A percentile compares a stretch with the other conserved stretches of the same genome.
Evolutionary conservation across 2,888 invertebrate genomes (phyloP).

Genomic region (Polymixis flavicincta): DNA sequence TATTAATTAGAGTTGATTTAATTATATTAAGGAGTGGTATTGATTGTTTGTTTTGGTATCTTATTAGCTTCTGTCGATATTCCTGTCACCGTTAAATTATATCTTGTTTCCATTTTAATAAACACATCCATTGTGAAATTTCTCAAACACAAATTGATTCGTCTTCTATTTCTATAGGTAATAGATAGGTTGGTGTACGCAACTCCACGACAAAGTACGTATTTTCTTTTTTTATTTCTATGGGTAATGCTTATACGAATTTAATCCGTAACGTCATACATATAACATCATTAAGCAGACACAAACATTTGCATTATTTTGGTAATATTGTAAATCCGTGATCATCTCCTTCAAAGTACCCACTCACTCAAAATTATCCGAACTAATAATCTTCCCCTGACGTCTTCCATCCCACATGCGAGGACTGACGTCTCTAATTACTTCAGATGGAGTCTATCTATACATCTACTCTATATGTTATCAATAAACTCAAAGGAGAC

Average conservation of each 20-base stretch:
- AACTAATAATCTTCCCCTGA: slow-evolving; percentile 61
- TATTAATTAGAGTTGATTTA: slow-evolving; percentile 51
- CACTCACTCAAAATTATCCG: slow-evolving; percentile 46
- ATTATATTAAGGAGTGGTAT: slow-evolving; percentile 37
- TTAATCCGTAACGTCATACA: background rate
- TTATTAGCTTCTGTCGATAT: background rate
- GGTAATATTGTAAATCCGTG: slow-evolving; percentile 4
- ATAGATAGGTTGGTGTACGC: too few species aligned
- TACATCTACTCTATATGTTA: slow-evolving; percentile 45
- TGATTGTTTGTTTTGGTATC: slow-evolving; percentile 22
- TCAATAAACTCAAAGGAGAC: slow-evolving; percentile 65
- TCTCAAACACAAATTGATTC: background rate
- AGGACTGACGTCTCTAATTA: slow-evolving; percentile 70
- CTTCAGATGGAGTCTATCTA: slow-evolving; percentile 46
- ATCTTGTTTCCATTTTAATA: background rate
- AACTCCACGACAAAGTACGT: too few species aligned
- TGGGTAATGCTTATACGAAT: background rate
- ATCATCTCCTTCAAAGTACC: slow-evolving; percentile 23
- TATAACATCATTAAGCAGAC: background rate
- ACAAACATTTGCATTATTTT: background rate
- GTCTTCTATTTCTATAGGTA: too few species aligned
- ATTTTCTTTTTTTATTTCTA: too few species aligned
- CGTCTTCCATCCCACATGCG: slow-evolving; percentile 57
- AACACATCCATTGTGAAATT: background rate
- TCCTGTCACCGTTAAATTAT: background rate